phyloP scores from a whole-genome alignment of 2,888 invertebrate species.

The Crioceris asparagi region DNA sequence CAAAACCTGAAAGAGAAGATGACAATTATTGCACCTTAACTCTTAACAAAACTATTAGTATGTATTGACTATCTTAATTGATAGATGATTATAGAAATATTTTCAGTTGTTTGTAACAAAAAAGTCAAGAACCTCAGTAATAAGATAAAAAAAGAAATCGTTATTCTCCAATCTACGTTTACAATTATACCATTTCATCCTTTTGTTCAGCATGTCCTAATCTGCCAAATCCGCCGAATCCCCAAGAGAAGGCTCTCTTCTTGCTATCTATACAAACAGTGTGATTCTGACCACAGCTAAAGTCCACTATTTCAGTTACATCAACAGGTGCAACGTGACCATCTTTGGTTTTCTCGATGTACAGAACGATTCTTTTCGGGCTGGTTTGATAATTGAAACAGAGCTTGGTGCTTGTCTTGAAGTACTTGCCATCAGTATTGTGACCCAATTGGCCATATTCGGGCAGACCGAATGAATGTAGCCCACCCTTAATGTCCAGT shows the following conservation, averaged over 20 bases:
- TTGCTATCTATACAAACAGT: constrained; percentile 83
- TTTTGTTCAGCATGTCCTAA: constrained; percentile 88
- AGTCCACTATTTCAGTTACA: constrained; percentile 78
- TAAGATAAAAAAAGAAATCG: too few relatives aligned
- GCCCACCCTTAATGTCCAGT: constrained; percentile 75
- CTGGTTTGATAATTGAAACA: constrained; percentile 76
- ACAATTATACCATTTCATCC: constrained; percentile 64
- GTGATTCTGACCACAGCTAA: constrained; percentile 86
- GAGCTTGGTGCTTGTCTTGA: constrained; percentile 79
- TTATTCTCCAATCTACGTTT: not conserved
- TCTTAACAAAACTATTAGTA: too few relatives aligned
- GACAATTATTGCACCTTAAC: too few relatives aligned
- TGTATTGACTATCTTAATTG: too few relatives aligned
- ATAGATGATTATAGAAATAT: too few relatives aligned
- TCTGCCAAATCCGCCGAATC: constrained; percentile 90
- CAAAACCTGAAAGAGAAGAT: too few relatives aligned
- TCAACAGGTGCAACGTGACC: constrained; percentile 74
- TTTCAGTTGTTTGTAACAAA: too few relatives aligned
- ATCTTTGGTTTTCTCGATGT: constrained; percentile 79
- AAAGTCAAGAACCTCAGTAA: too few relatives aligned
- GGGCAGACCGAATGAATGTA: constrained; percentile 86
- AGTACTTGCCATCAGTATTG: constrained; percentile 91
- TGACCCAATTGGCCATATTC: constrained; percentile 91
- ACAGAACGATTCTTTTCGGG: constrained; percentile 76
- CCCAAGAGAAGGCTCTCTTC: constrained; percentile 88